Conservation (phyloP, 2,888 invertebrate genomes). For the Margaritifera margaritifera region DNA sequence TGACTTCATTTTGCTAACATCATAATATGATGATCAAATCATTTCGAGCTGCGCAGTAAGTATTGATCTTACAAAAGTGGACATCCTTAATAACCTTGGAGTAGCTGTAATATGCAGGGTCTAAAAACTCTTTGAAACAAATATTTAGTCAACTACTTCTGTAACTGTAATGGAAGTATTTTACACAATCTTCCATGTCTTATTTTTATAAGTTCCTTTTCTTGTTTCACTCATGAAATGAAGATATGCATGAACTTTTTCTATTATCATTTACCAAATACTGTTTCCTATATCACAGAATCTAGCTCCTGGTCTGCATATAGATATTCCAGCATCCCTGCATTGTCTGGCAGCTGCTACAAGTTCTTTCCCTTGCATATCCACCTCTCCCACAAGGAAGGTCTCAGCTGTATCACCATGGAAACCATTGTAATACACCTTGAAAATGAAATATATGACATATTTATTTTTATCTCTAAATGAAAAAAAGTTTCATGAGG, state of each 20-base stretch:
- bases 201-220: neutral
- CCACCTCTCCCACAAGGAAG: constrained; percentile 87
- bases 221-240: neutral
- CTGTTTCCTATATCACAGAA: constrained; percentile 71
- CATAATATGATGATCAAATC: too few species aligned
- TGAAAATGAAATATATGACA: constrained; percentile 4
- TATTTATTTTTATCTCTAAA: neutral
- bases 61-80: too few species aligned
- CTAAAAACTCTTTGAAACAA: too few species aligned
- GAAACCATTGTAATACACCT: constrained; percentile 82
- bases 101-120: too few species aligned
- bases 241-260: neutral
- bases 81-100: too few species aligned
- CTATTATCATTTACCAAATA: constrained; percentile 54
- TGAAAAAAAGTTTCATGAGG: neutral
- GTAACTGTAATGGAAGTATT: neutral
- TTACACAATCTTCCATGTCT: neutral
- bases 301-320: constrained; percentile 76
- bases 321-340: constrained; percentile 78
- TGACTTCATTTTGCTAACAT: too few species aligned
- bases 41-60: too few species aligned
- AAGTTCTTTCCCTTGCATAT: constrained; percentile 81
- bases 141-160: neutral
- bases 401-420: constrained; percentile 96
- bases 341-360: constrained; percentile 83